Evolutionary conservation across 2,113 vertebrate genomes (phyloP).

Genomic region (Trachemys scripta): DNA sequence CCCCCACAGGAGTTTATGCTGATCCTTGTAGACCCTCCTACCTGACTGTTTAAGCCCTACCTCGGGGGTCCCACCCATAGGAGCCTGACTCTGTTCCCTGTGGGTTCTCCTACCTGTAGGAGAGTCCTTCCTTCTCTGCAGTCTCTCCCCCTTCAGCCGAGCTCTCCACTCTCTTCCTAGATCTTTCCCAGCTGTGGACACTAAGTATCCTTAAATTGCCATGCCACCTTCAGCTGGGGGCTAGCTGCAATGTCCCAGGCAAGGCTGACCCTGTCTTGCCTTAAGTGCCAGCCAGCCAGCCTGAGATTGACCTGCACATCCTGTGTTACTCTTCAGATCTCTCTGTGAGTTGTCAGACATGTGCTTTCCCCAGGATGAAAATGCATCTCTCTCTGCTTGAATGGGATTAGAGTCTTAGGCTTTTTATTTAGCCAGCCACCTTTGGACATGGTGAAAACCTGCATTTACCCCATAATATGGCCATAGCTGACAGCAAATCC

Average conservation of each 20-base stretch:
- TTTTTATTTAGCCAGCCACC: not conserved
- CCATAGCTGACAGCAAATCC: not conserved
- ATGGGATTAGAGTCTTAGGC: not conserved
- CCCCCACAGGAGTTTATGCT: too few relatives aligned
- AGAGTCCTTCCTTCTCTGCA: not conserved
- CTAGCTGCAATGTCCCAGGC: not conserved
- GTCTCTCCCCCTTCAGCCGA: not conserved
- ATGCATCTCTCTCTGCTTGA: not conserved
- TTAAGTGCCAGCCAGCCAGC: too few relatives aligned
- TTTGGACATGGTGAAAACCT: not conserved
- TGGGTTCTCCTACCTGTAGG: not conserved
- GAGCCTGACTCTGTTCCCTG: not conserved
- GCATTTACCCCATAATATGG: not conserved
- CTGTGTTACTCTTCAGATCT: not conserved
- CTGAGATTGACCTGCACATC: not conserved
- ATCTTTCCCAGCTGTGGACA: not conserved
- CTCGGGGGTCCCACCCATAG: not conserved
- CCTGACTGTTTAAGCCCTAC: too few relatives aligned
- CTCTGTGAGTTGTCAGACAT: not conserved
- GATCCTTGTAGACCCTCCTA: too few relatives aligned
- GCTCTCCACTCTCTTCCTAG: too few relatives aligned
- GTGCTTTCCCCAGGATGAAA: not conserved
- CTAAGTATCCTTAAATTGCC: not conserved
- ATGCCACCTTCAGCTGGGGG: not conserved
- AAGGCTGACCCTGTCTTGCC: not conserved